Evolutionary conservation across 1,140 invertebrate species (phyloP).

Genomic region (Plectus sambesii): DNA sequence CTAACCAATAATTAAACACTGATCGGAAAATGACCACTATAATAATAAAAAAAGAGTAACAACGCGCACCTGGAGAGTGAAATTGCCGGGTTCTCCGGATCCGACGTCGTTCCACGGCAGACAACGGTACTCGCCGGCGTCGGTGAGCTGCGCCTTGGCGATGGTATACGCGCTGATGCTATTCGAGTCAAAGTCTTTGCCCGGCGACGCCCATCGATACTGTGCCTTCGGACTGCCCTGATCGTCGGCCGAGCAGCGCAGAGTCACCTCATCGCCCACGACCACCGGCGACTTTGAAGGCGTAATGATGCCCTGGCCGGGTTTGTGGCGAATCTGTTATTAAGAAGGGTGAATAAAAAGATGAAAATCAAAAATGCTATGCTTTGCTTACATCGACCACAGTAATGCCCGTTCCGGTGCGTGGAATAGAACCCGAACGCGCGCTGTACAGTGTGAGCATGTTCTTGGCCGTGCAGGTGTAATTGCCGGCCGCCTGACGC

Average conservation of each 20-base stretch:
- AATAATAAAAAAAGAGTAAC: no score
- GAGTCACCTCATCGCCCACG: neutral
- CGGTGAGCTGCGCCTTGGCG: neutral
- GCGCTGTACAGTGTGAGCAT: neutral
- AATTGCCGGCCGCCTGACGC: neutral
- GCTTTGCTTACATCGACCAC: no score
- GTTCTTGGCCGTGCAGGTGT: neutral
- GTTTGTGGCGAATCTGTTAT: neutral
- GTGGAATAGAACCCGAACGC: no score
- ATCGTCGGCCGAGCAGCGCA: neutral
- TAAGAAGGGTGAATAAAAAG: no score
- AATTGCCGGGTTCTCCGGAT: neutral
- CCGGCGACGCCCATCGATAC: neutral
- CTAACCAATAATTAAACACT: no score
- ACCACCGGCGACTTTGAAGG: neutral
- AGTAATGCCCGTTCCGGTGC: no score
- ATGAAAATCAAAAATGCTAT: no score
- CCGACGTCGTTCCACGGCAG: neutral
- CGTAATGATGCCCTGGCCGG: neutral
- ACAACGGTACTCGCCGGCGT: neutral
- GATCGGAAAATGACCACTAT: no score
- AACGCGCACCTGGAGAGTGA: neutral
- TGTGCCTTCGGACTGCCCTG: neutral
- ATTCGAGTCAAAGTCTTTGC: neutral
- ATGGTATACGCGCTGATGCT: neutral